Percentiles rank a stretch among this genome's conserved stretches.
phyloP scores from a whole-genome alignment of 2,113 vertebrate species.

The Crypturellus undulatus region DNA sequence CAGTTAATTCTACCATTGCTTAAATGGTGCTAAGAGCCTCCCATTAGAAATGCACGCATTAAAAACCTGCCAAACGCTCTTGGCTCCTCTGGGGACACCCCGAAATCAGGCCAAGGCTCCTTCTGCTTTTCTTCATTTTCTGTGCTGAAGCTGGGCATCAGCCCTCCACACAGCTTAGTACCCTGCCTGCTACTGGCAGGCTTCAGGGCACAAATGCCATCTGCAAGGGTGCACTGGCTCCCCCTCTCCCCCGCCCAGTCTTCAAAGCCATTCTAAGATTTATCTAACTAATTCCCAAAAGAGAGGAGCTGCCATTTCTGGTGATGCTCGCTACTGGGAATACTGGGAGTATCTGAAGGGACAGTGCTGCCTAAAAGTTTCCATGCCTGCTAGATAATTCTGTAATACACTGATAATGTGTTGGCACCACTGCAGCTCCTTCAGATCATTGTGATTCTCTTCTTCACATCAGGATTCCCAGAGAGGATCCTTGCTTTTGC shows the following conservation, averaged over 20 bases:
- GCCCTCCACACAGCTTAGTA: neutral
- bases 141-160: neutral
- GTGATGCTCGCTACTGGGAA: neutral
- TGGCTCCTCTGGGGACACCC: constrained; percentile 49
- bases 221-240: neutral
- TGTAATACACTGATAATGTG: neutral
- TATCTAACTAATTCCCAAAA: neutral
- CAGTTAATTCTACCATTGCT: constrained; percentile 59
- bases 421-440: neutral
- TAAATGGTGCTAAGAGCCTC: constrained; percentile 71
- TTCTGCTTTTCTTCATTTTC: constrained; percentile 17
- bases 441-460: neutral
- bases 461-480: neutral
- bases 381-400: neutral
- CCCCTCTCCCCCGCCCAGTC: neutral
- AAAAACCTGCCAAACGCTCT: constrained; percentile 53
- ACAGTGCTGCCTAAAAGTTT: neutral
- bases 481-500: neutral
- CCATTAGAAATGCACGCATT: constrained; percentile 65
- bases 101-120: constrained; percentile 35
- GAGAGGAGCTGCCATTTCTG: neutral
- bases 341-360: neutral
- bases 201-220: neutral
- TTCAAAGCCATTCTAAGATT: constrained; percentile 19
- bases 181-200: neutral